phyloP scores from a whole-genome alignment of 2,797 vertebrate species.

The Pseudopleuronectes americanus region DNA sequence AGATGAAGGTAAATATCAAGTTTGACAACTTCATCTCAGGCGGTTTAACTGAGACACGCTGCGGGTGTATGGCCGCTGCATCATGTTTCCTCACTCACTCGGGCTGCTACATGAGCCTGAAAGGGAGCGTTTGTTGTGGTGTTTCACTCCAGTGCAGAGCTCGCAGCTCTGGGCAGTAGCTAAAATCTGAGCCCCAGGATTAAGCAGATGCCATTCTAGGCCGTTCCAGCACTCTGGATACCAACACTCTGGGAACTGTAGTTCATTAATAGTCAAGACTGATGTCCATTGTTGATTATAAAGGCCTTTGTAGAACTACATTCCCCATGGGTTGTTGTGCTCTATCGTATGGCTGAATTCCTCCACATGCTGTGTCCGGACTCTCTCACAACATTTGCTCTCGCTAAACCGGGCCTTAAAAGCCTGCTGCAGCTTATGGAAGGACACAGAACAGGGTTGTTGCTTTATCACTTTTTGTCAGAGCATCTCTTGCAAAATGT shows the following conservation, averaged over 20 bases:
- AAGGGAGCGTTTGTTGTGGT: constrained; percentile 71
- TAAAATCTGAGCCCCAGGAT: constrained; percentile 85
- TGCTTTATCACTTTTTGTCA: constrained; percentile 14
- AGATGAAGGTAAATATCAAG: constrained; percentile 22
- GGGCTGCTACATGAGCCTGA: constrained; percentile 38
- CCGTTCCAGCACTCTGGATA: constrained; percentile 81
- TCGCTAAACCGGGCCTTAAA: constrained; percentile 31
- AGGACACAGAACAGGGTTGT: constrained; percentile 16
- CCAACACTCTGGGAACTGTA: constrained; percentile 82
- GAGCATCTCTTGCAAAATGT: constrained; percentile 7
- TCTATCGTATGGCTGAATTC: constrained; percentile 72
- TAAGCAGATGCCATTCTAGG: constrained; percentile 84
- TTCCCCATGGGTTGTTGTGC: constrained; percentile 69
- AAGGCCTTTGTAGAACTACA: constrained; percentile 73
- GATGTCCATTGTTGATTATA: constrained; percentile 78
- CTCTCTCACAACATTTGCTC: constrained; percentile 56
- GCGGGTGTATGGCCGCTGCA: constrained; percentile 34
- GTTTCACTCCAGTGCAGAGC: constrained; percentile 69
- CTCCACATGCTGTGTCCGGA: constrained; percentile 67
- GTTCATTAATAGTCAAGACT: constrained; percentile 80
- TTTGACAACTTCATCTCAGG: constrained; percentile 33
- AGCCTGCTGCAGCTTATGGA: constrained; percentile 38
- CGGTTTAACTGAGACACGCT: constrained; percentile 46
- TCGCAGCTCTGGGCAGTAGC: constrained; percentile 77
- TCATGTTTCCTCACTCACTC: constrained; percentile 45